phyloP scores from a whole-genome alignment of 2,888 invertebrate genomes.

The Lymantria dispar region DNA sequence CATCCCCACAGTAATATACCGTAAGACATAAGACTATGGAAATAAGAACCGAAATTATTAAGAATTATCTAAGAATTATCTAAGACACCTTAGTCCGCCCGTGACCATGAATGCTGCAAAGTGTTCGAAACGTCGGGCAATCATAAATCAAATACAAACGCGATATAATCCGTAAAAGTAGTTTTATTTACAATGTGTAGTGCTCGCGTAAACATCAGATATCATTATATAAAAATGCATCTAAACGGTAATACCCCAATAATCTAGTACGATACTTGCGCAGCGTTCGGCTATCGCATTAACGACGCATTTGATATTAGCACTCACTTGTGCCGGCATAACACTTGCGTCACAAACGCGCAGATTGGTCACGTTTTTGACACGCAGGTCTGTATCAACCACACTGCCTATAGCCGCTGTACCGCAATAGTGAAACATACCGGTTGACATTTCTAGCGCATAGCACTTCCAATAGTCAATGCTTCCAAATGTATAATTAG shows the following conservation, averaged over 20 bases:
- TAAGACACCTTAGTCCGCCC: too few relatives aligned
- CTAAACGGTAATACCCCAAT: neutral
- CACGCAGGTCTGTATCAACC: constrained; percentile 17
- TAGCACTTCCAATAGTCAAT: constrained; percentile 31
- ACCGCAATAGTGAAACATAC: constrained; percentile 32
- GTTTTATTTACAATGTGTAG: too few relatives aligned
- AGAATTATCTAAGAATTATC: too few relatives aligned
- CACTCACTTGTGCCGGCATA: constrained; percentile 16
- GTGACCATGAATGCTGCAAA: too few relatives aligned
- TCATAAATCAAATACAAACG: too few relatives aligned
- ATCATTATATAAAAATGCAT: neutral
- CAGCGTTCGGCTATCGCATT: constrained; percentile 22
- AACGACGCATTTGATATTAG: constrained; percentile 16
- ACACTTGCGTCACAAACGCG: constrained; percentile 26
- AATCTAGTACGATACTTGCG: constrained; percentile 12
- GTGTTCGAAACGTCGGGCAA: too few relatives aligned
- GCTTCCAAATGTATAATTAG: neutral
- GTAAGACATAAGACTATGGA: too few relatives aligned
- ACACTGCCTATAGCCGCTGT: constrained; percentile 31
- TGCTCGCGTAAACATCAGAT: too few relatives aligned
- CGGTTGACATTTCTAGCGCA: constrained; percentile 17
- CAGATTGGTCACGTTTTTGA: constrained; percentile 14
- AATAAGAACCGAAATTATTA: too few relatives aligned
- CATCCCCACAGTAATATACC: too few relatives aligned
- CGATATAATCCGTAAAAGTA: too few relatives aligned